Evolutionary conservation across 2,113 vertebrate species (phyloP).

Genomic region (Ceyx cyanopectus): DNA sequence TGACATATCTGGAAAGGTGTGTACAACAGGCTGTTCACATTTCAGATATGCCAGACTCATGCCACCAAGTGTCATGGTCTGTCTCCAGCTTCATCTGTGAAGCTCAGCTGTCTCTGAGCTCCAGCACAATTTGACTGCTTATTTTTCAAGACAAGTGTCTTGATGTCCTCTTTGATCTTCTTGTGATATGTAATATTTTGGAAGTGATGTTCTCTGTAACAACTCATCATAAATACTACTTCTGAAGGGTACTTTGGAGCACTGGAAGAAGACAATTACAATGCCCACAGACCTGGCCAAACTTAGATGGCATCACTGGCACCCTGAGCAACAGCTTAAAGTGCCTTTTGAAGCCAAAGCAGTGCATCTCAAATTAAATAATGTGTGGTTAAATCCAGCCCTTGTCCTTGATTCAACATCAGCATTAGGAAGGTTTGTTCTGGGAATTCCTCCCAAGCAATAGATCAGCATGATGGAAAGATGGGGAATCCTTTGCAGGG

Average conservation of each 20-base stretch:
- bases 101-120: not conserved
- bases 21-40: fast-evolving
- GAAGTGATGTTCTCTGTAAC: not conserved
- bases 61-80: fast-evolving
- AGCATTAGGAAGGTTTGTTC: not conserved
- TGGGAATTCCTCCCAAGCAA: not conserved
- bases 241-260: not conserved
- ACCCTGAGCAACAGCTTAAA: not conserved
- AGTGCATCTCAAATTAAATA: not conserved
- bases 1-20: not conserved
- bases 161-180: not conserved
- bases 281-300: not conserved
- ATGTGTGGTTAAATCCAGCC: not conserved
- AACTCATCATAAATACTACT: not conserved
- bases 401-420: not conserved
- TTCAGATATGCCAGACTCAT: not conserved
- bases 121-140: not conserved
- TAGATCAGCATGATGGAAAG: not conserved
- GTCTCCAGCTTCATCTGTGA: not conserved
- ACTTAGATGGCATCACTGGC: not conserved
- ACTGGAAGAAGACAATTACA: not conserved
- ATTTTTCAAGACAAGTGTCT: not conserved
- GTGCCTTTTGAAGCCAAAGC: not conserved
- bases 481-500: not conserved
- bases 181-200: not conserved